Conservation (phyloP, 2,797 vertebrate genomes). For the Taenioides sp. region DNA sequence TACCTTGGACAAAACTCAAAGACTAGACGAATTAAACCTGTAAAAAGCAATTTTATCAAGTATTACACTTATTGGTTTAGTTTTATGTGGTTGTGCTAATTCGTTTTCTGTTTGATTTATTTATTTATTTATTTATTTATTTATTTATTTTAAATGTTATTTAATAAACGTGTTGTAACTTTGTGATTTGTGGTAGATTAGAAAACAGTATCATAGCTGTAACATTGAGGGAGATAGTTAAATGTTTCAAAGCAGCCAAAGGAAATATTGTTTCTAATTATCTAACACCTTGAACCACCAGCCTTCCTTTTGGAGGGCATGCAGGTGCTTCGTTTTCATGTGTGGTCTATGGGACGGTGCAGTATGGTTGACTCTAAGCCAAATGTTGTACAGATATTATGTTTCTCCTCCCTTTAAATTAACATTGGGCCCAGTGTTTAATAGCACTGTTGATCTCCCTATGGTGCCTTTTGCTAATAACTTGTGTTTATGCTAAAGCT, state of each 20-base stretch:
- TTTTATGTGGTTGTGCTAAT: too few relatives aligned
- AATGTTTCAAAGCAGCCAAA: background rate
- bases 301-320: constrained; percentile 8
- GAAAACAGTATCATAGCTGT: background rate
- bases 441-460: constrained; percentile 69
- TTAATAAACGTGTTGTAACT: constrained; percentile 22
- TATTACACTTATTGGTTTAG: background rate
- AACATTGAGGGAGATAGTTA: background rate
- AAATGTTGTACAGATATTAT: constrained; percentile 55
- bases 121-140: too few relatives aligned
- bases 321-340: constrained; percentile 53
- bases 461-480: constrained; percentile 64
- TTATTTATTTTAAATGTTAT: too few relatives aligned
- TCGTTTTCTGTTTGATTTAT: too few relatives aligned
- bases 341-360: constrained; percentile 60
- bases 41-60: background rate
- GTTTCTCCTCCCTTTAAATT: constrained; percentile 65
- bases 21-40: background rate
- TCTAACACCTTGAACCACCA: background rate
- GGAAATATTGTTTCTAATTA: background rate
- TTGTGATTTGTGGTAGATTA: background rate
- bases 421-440: constrained; percentile 60
- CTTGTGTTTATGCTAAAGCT: constrained; percentile 66
- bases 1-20: constrained; percentile 36
- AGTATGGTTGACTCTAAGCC: constrained; percentile 45